These are phyloP conservation scores for Arctocebus calabarensis DNA, from an alignment of 2,797 vertebrate species.

Conservation along the genomic window DNA sequence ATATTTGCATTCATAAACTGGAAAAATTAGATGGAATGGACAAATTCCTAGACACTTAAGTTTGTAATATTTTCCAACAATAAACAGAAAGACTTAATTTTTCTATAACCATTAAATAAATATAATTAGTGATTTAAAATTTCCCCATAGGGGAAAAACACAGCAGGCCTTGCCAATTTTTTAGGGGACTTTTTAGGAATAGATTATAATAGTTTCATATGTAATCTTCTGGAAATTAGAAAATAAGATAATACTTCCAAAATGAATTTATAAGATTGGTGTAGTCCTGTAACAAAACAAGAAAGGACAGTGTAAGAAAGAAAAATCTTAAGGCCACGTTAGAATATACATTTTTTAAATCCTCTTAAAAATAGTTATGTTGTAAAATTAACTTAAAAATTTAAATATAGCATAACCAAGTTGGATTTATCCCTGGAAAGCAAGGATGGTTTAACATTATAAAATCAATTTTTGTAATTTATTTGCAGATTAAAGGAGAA, in stretches of 20 bases:
- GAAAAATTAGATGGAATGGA: neutral
- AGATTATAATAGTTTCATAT: neutral
- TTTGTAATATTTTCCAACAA: neutral
- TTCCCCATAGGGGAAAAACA: neutral
- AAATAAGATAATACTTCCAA: neutral
- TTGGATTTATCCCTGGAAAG: neutral
- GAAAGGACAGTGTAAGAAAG: neutral
- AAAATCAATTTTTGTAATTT: neutral
- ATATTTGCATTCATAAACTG: neutral
- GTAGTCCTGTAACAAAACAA: neutral
- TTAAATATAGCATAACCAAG: neutral
- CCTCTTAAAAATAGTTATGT: neutral
- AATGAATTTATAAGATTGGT: neutral
- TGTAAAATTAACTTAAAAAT: constrained; percentile 32
- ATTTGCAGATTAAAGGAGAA: neutral
- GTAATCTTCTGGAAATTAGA: neutral
- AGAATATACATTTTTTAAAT: neutral
- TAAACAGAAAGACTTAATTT: neutral
- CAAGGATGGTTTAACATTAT: constrained; percentile 29
- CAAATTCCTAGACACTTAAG: neutral
- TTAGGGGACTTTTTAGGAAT: neutral
- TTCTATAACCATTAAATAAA: neutral
- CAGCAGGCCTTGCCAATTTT: neutral
- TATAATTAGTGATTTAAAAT: neutral
- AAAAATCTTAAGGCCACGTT: neutral